Evolutionary conservation across 2,797 vertebrate species (phyloP).

Genomic region (Chanos chanos): DNA sequence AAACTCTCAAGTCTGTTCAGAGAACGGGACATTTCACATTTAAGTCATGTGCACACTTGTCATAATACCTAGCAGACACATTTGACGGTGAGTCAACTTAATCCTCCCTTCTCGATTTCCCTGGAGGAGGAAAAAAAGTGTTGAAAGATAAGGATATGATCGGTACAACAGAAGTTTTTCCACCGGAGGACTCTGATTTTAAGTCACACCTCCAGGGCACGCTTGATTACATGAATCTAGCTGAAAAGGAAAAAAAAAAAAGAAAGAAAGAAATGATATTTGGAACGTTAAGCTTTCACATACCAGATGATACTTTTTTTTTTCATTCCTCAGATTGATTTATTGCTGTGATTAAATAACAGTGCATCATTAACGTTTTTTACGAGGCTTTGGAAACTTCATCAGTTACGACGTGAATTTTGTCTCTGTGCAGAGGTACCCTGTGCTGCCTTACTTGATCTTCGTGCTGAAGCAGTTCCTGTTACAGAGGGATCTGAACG

Average conservation of each 20-base stretch:
- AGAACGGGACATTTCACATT: not conserved
- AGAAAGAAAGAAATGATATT: too few species aligned
- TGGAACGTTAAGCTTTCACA: too few species aligned
- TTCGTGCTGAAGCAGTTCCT: constrained; percentile 99
- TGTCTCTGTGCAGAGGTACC: constrained; percentile 78
- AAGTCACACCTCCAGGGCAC: too few species aligned
- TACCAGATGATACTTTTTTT: too few species aligned
- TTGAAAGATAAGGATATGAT: not conserved
- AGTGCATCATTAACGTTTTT: too few species aligned
- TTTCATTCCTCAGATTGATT: too few species aligned
- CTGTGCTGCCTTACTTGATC: constrained; percentile 97
- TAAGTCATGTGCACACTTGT: constrained; percentile 10
- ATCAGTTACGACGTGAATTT: too few species aligned
- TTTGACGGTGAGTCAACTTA: constrained; percentile 1
- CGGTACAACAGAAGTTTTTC: not conserved
- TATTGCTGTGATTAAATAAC: too few species aligned
- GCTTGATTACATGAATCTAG: too few species aligned
- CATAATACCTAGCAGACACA: not conserved
- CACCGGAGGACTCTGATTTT: not conserved
- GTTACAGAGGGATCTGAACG: constrained; percentile 96
- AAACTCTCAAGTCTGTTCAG: constrained; percentile 1
- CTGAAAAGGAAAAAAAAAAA: too few species aligned
- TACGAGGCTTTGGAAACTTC: too few species aligned
- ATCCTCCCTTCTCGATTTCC: not conserved
- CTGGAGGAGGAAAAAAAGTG: not conserved